phyloP scores from a whole-genome alignment of 2,113 vertebrate species.

The Australoheros scitulus region DNA sequence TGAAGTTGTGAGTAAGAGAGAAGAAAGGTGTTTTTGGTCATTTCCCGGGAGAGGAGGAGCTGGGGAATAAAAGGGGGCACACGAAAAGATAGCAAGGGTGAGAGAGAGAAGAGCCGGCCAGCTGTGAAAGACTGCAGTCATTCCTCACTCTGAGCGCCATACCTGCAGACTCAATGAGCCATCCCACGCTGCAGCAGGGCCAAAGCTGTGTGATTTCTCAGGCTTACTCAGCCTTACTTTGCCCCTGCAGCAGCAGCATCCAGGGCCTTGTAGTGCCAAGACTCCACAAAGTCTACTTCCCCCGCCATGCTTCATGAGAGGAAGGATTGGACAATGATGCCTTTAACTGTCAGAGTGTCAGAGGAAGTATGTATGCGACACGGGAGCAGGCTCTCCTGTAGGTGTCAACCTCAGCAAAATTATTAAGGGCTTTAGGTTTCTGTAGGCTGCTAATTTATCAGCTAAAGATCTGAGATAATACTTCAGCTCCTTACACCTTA shows the following conservation, averaged over 20 bases:
- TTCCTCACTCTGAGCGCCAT: slow-evolving; percentile 66
- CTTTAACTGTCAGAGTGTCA: slow-evolving; percentile 51
- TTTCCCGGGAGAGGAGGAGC: slow-evolving; percentile 28
- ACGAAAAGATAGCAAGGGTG: slow-evolving; percentile 39
- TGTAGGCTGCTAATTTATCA: slow-evolving; percentile 4
- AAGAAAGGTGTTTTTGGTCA: slow-evolving; percentile 7
- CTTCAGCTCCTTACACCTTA: slow-evolving; percentile 1
- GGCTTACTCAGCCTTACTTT: slow-evolving; percentile 65
- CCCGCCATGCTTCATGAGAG: slow-evolving; percentile 48
- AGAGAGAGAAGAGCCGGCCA: slow-evolving; percentile 39
- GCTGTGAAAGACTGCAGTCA: slow-evolving; percentile 72
- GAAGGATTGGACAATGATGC: slow-evolving; percentile 62
- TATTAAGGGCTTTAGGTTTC: slow-evolving; percentile 13
- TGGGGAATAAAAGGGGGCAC: neutral
- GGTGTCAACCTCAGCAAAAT: slow-evolving; percentile 32
- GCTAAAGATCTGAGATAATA: neutral
- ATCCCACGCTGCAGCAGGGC: slow-evolving; percentile 59
- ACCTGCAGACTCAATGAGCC: slow-evolving; percentile 76
- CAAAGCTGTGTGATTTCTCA: slow-evolving; percentile 69
- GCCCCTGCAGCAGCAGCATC: slow-evolving; percentile 38
- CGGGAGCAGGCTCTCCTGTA: neutral
- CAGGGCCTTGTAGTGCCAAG: slow-evolving; percentile 50
- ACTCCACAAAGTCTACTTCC: slow-evolving; percentile 58
- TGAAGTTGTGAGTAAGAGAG: slow-evolving; percentile 9
- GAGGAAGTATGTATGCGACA: slow-evolving; percentile 48